A percentile compares a stretch with the other conserved stretches of the same genome.
Evolutionary conservation across 2,797 vertebrate genomes (phyloP).

Genomic region (Apodemus agrarius): DNA sequence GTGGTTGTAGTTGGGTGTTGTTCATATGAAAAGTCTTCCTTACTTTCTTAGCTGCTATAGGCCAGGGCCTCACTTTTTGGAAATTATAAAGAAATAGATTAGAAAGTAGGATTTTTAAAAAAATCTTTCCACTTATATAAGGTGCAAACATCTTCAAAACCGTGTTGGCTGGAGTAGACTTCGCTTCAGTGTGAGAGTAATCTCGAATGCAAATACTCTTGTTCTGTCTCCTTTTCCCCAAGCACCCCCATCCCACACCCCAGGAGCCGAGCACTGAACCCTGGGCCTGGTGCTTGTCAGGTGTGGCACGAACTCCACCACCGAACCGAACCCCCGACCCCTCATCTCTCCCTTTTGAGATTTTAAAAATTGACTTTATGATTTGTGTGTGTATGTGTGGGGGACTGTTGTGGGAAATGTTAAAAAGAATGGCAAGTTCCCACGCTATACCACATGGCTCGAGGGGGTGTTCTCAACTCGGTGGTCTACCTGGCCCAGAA

Average conservation of each 20-base stretch:
- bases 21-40: not conserved
- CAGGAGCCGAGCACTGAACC: not conserved
- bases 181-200: not conserved
- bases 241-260: not conserved
- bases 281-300: not conserved
- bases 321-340: too few relatives aligned
- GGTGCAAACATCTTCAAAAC: not conserved
- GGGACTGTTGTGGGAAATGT: not conserved
- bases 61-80: not conserved
- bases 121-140: not conserved
- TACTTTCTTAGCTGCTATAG: not conserved
- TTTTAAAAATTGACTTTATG: not conserved
- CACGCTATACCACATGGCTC: too few relatives aligned
- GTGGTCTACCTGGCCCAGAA: too few relatives aligned
- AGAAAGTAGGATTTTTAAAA: not conserved
- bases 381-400: not conserved
- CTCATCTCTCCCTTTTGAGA: too few relatives aligned
- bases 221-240: rapidly evolving
- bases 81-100: not conserved
- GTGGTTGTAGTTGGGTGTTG: not conserved
- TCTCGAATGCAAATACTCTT: not conserved
- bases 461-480: too few relatives aligned
- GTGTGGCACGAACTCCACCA: not conserved
- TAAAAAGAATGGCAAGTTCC: too few relatives aligned
- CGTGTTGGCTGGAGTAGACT: not conserved